These are phyloP conservation scores for Ceratotherium simum DNA, from an alignment of 2,113 vertebrate species.

Conservation along the genomic window DNA sequence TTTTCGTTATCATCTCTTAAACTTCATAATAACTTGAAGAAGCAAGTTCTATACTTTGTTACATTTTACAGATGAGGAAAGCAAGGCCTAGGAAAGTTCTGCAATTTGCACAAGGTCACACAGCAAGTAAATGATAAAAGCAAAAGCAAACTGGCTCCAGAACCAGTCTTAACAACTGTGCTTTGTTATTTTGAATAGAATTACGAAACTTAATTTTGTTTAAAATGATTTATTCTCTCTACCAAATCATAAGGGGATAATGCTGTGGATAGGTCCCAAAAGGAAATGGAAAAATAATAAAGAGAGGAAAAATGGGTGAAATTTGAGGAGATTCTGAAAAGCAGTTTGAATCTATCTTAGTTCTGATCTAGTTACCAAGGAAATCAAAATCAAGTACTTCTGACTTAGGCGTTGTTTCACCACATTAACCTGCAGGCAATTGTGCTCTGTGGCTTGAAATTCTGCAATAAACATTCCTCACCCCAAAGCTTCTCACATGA, in stretches of 20 bases:
- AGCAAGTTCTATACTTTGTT: background rate
- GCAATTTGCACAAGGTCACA: background rate
- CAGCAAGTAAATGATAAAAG: background rate
- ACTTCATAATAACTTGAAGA: background rate
- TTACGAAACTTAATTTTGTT: slow-evolving; percentile 61
- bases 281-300: slow-evolving; percentile 67
- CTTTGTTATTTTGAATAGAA: slow-evolving; percentile 24
- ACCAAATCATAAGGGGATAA: slow-evolving; percentile 60
- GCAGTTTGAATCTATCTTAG: slow-evolving; percentile 55
- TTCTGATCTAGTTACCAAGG: slow-evolving; percentile 51
- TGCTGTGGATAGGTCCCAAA: slow-evolving; percentile 2
- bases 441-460: background rate
- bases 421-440: background rate
- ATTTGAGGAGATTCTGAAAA: slow-evolving; percentile 61
- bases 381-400: slow-evolving; percentile 26
- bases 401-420: background rate
- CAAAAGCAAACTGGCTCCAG: background rate
- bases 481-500: background rate
- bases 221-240: slow-evolving; percentile 63
- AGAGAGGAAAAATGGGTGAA: slow-evolving; percentile 51
- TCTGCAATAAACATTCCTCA: background rate
- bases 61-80: background rate
- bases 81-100: background rate
- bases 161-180: background rate
- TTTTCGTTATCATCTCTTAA: background rate